A percentile compares a stretch with the other conserved stretches of the same genome.
Evolutionary conservation across 1,140 invertebrate genomes (phyloP).

Genomic region (Platyscapa corneri): DNA sequence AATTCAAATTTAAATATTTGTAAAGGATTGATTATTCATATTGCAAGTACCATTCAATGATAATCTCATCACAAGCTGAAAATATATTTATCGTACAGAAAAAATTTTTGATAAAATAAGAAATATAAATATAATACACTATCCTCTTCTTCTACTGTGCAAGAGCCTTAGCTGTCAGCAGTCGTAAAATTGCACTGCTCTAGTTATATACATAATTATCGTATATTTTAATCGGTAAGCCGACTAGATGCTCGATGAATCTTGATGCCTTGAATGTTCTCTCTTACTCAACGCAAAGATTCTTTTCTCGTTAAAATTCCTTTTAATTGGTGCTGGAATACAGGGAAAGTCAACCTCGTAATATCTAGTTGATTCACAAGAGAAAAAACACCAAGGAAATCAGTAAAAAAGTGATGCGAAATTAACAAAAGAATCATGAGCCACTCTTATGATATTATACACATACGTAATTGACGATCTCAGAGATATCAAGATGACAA

Average conservation of each 20-base stretch:
- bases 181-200: not conserved
- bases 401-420: slow-evolving; percentile 34
- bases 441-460: slow-evolving; percentile 53
- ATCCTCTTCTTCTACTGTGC: not conserved
- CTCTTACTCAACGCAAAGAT: slow-evolving; percentile 46
- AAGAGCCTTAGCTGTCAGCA: not conserved
- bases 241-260: slow-evolving; percentile 48
- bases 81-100: not conserved
- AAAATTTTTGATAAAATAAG: not conserved
- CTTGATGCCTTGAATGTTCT: slow-evolving; percentile 53
- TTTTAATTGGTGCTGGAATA: slow-evolving; percentile 58
- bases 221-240: slow-evolving; percentile 54
- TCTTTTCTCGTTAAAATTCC: slow-evolving; percentile 58
- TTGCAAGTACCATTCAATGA: too few species aligned
- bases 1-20: too few species aligned
- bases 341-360: slow-evolving; percentile 55
- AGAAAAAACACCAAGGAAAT: not conserved
- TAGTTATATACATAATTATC: slow-evolving; percentile 50
- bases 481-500: slow-evolving; percentile 41
- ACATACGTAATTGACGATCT: slow-evolving; percentile 58
- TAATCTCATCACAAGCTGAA: too few species aligned
- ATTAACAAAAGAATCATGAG: slow-evolving; percentile 26
- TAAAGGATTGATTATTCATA: too few species aligned
- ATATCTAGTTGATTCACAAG: slow-evolving; percentile 46
- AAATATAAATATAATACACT: too few species aligned